Evolutionary conservation across 2,888 invertebrate genomes (phyloP).

Genomic region (Lamellibrachia columna): DNA sequence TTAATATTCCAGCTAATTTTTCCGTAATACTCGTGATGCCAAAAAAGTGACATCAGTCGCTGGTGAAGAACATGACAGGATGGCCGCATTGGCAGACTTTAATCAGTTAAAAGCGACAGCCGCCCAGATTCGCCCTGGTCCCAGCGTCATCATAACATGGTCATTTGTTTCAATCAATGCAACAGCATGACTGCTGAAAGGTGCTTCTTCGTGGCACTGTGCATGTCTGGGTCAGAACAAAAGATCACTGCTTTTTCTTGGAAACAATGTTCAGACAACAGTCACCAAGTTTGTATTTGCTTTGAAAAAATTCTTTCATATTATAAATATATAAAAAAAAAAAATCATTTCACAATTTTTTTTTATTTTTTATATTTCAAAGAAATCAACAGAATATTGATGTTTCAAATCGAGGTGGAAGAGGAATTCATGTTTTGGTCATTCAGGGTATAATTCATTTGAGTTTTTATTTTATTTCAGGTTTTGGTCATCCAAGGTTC

Average conservation of each 20-base stretch:
- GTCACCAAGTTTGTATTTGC: background rate
- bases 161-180: constrained; percentile 4
- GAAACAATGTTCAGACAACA: background rate
- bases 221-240: background rate
- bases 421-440: background rate
- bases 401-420: background rate
- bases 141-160: constrained; percentile 12
- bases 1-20: background rate
- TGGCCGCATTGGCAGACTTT: background rate
- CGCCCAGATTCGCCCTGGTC: background rate
- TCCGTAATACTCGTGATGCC: background rate
- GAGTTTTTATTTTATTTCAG: background rate
- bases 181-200: background rate
- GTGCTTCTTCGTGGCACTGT: background rate
- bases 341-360: background rate
- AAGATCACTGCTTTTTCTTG: background rate
- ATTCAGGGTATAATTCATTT: too few relatives aligned
- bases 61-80: background rate
- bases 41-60: background rate
- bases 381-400: background rate
- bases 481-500: background rate
- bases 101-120: constrained; percentile 12
- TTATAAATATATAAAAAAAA: background rate
- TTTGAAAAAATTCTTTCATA: background rate
- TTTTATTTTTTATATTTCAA: background rate